Base-by-base conservation (phyloP, 2,888 invertebrate genomes). In the Carcina quercana region DNA sequence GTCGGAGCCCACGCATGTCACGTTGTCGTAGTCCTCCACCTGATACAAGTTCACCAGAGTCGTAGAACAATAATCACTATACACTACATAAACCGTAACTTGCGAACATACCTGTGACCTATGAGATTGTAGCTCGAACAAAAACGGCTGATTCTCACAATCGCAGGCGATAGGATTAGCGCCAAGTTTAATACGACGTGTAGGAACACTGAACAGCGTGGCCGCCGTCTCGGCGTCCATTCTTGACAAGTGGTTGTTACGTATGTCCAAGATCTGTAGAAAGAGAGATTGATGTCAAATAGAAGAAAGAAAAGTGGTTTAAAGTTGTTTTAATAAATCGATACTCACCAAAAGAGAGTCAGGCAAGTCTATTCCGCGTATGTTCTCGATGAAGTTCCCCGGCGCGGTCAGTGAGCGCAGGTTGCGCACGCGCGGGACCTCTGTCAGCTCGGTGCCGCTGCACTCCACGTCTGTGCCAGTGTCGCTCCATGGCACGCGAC, bases 1-100 rank as follows among this genome's bases (percentile, higher is more conserved):
- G 2, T 19, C 37, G 0, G 48, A 51, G 11, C 34, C 38, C 0
- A 7, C 15, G 33, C 59, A 58, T 1, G 28, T 35, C 0, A 53
- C 11, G 2, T 11, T 10, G 0, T 2, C 13, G 13, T 37, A 30
- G 35, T 64, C 59, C 0, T 7, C 3, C 1, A 59, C 32, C 2
- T 7, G 31, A 15, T 15, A 10, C 10, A 26, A 10, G 15, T 15
- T n/a, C 2, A 15, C n/a, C n/a, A n/a, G n/a, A n/a, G n/a, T n/a
- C n/a, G n/a, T n/a, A n/a, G n/a, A n/a, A n/a, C n/a, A n/a, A n/a
- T n/a, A n/a, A n/a, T n/a, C n/a, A n/a, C n/a, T n/a, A n/a, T n/a
- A n/a, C n/a, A n/a, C n/a, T n/a, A n/a, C n/a, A n/a, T n/a, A n/a
- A n/a, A n/a, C n/a, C n/a, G n/a, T n/a, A n/a, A n/a, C n/a, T n/a